Conservation (phyloP, 2,797 vertebrate genomes). For the Diceros bicornis region DNA sequence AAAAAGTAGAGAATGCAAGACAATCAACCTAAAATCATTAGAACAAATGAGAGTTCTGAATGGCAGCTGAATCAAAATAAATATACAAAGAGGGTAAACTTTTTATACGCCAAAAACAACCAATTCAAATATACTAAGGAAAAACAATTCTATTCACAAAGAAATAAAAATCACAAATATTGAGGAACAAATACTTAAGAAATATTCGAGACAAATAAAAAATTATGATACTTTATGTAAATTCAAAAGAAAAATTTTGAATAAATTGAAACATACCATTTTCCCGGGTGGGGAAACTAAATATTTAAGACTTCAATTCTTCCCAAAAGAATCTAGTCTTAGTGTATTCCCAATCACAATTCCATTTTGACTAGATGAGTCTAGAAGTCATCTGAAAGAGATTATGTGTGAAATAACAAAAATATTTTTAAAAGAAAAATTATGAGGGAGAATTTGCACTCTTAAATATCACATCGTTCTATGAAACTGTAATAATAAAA, state of each 20-base stretch:
- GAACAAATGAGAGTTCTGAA: neutral
- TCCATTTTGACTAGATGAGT: slow-evolving; percentile 12
- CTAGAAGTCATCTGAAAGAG: neutral
- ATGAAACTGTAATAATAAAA: neutral
- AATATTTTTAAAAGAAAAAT: slow-evolving; percentile 30
- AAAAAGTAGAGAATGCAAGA: neutral
- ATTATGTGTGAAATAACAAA: neutral
- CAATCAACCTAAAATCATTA: slow-evolving; percentile 10
- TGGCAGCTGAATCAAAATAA: neutral
- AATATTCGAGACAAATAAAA: neutral
- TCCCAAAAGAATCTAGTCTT: neutral
- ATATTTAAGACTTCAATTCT: neutral
- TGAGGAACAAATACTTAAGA: neutral
- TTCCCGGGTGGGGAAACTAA: neutral
- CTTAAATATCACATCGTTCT: neutral
- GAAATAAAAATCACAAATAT: neutral
- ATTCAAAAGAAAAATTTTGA: slow-evolving; percentile 3
- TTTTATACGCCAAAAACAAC: neutral
- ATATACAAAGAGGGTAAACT: neutral
- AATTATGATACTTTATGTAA: neutral
- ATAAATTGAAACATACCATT: slow-evolving; percentile 3
- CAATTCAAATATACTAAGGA: neutral
- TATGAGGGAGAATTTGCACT: neutral
- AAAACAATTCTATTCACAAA: neutral
- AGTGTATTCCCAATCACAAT: neutral